These are phyloP conservation scores for Brotula barbata DNA, from an alignment of 2,797 vertebrate genomes.

Conservation along the genomic window DNA sequence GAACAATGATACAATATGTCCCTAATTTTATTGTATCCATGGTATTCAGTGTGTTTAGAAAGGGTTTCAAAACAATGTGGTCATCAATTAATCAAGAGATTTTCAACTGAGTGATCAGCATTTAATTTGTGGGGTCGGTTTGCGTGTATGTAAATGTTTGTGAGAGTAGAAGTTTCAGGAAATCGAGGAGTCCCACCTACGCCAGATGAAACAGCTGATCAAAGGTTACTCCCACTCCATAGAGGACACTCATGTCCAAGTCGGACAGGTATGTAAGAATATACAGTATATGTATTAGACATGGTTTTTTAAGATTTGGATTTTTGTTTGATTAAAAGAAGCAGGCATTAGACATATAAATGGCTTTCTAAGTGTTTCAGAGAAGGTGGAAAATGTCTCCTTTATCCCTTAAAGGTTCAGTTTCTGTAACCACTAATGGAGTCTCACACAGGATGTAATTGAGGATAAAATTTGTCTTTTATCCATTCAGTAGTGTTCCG, in stretches of 20 bases:
- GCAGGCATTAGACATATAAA: too few species aligned
- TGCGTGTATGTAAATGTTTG: conserved; percentile 4
- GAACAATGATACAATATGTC: too few species aligned
- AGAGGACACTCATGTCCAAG: conserved; percentile 95
- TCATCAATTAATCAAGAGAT: too few species aligned
- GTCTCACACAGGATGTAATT: not conserved
- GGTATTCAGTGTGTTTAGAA: too few species aligned
- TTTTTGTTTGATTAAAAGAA: too few species aligned
- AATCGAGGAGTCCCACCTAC: conserved; percentile 89
- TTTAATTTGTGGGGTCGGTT: not conserved
- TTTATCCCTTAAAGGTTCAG: not conserved
- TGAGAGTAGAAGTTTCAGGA: conserved; percentile 87
- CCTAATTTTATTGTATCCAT: too few species aligned
- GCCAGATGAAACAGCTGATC: conserved; percentile 92
- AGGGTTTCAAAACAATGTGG: too few species aligned
- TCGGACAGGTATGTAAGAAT: conserved; percentile 86
- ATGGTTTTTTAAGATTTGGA: too few species aligned
- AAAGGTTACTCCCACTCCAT: conserved; percentile 91
- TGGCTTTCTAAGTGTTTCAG: too few species aligned
- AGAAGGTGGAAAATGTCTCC: not conserved
- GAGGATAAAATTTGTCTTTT: not conserved
- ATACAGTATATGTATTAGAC: too few species aligned
- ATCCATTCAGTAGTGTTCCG: too few species aligned
- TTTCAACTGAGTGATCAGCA: too few species aligned
- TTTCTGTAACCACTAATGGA: not conserved